Evolutionary conservation across 2,797 vertebrate genomes (phyloP).

Genomic region (Pangasius larnaudii): DNA sequence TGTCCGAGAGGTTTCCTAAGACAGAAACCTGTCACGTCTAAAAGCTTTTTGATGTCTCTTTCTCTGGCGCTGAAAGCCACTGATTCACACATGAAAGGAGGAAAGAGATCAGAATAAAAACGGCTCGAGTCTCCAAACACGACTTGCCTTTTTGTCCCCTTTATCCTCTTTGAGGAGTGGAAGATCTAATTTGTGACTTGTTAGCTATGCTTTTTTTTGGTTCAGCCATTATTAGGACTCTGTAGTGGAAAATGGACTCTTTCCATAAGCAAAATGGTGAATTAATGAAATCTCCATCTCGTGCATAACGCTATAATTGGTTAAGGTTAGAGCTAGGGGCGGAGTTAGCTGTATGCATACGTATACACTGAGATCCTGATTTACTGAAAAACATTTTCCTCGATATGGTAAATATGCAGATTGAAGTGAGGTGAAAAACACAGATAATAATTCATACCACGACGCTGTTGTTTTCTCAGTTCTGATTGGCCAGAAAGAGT

Average conservation of each 20-base stretch:
- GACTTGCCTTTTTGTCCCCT: conserved; percentile 39
- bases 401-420: too few species aligned
- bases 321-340: not conserved
- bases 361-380: too few species aligned
- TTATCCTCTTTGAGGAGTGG: conserved; percentile 13
- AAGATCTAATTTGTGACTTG: not conserved
- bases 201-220: not conserved
- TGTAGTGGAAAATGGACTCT: not conserved
- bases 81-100: conserved; percentile 37
- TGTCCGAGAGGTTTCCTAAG: conserved; percentile 7
- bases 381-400: too few species aligned
- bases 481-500: too few species aligned
- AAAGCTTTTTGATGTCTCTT: conserved; percentile 56
- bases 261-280: not conserved
- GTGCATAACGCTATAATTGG: not conserved
- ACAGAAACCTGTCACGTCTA: conserved; percentile 28
- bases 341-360: not conserved
- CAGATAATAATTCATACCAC: too few species aligned
- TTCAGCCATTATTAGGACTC: not conserved
- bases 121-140: not conserved
- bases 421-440: too few species aligned
- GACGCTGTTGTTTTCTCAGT: too few species aligned
- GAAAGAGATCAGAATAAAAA: not conserved
- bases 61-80: conserved; percentile 34
- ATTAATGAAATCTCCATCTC: not conserved